Evolutionary conservation across 2,113 vertebrate genomes (phyloP).

Genomic region (Leiothrix lutea): DNA sequence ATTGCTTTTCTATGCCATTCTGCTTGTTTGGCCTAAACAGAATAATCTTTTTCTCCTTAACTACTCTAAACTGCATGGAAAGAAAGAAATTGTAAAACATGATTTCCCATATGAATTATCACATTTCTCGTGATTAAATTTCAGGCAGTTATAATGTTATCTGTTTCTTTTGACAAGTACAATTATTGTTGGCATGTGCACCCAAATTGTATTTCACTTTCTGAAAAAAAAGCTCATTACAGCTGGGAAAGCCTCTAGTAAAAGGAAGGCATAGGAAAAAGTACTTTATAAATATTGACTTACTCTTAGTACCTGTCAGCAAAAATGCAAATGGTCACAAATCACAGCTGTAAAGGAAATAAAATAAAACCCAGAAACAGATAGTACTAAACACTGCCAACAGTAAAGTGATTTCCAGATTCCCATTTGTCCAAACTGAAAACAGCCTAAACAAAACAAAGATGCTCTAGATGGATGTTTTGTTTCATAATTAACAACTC

Average conservation of each 20-base stretch:
- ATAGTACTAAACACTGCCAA: not conserved
- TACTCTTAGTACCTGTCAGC: constrained; percentile 33
- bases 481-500: not conserved
- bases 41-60: not conserved
- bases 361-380: not conserved
- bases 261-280: not conserved
- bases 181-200: constrained; percentile 39
- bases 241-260: not conserved
- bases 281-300: constrained; percentile 17
- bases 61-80: constrained; percentile 28
- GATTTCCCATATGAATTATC: constrained; percentile 60
- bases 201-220: constrained; percentile 40
- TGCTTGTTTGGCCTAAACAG: constrained; percentile 24
- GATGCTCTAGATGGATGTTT: not conserved
- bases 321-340: constrained; percentile 32
- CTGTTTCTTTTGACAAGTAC: constrained; percentile 64
- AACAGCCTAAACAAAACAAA: not conserved
- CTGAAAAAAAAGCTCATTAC: not conserved
- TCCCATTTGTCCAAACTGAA: not conserved
- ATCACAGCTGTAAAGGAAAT: constrained; percentile 4
- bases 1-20: constrained; percentile 4
- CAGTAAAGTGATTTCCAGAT: not conserved
- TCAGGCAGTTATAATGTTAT: constrained; percentile 45
- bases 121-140: constrained; percentile 62
- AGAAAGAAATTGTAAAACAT: constrained; percentile 49